Percentiles rank a stretch among this genome's conserved stretches.
phyloP scores from a whole-genome alignment of 2,888 invertebrate genomes.

The Tipula confusa region DNA sequence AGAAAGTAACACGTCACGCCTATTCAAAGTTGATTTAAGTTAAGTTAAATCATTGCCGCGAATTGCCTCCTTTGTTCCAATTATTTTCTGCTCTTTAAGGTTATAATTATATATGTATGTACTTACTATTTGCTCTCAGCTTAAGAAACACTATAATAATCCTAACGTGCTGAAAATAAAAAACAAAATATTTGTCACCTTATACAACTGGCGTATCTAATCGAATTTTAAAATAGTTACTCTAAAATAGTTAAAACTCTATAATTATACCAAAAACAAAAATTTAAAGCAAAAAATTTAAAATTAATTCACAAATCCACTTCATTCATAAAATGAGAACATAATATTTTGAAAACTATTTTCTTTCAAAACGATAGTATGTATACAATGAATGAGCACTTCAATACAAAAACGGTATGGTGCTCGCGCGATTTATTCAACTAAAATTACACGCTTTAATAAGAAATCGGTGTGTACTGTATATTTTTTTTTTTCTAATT shows the following conservation, averaged over 20 bases:
- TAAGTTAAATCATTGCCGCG: too few species aligned
- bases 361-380: background rate
- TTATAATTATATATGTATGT: too few species aligned
- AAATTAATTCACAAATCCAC: background rate
- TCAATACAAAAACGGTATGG: background rate
- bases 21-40: too few species aligned
- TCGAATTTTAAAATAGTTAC: conserved; percentile 12
- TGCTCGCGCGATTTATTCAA: background rate
- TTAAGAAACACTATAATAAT: background rate
- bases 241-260: too few species aligned
- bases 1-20: too few species aligned
- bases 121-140: conserved; percentile 15
- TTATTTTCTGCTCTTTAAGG: too few species aligned
- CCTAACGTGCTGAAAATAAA: conserved; percentile 6
- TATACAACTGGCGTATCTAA: background rate
- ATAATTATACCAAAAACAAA: background rate
- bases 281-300: background rate
- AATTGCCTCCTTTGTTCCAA: too few species aligned
- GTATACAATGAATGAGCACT: background rate
- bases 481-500: background rate
- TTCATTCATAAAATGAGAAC: background rate
- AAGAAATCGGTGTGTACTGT: background rate
- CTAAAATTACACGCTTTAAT: background rate
- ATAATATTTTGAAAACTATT: background rate
- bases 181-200: background rate